phyloP scores from a whole-genome alignment of 53 echinoderm and acorn worm species.

The Paracentrotus lividus region DNA sequence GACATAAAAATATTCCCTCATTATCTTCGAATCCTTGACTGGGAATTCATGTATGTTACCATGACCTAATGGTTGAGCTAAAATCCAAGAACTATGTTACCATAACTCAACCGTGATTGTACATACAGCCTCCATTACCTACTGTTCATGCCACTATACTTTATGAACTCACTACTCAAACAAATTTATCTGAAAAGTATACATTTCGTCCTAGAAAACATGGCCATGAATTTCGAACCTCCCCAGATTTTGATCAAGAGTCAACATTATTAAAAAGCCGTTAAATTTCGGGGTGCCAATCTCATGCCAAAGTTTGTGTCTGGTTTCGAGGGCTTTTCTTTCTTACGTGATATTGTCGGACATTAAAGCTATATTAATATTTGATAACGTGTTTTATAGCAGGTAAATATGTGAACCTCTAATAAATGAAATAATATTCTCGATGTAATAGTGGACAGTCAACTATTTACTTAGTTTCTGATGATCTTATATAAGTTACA shows the following conservation, averaged over 20 bases:
- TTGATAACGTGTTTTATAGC: too few species aligned
- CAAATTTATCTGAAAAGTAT: conserved; percentile 61
- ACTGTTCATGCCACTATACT: background rate
- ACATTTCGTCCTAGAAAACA: conserved; percentile 57
- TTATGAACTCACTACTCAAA: conserved; percentile 58
- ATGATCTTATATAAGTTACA: too few species aligned
- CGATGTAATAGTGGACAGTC: too few species aligned
- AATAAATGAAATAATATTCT: too few species aligned
- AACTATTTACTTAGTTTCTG: too few species aligned
- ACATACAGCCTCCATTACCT: conserved; percentile 1
- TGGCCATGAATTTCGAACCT: conserved; percentile 48
- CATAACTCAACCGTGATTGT: conserved; percentile 5
- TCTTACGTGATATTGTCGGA: background rate
- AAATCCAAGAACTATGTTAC: conserved; percentile 40
- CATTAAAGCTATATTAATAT: conserved; percentile 20
- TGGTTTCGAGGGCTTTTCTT: background rate
- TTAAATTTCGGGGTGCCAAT: conserved; percentile 48
- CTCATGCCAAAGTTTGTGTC: background rate
- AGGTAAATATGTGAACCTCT: too few species aligned
- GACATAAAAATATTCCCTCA: background rate
- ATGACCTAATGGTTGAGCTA: conserved; percentile 16
- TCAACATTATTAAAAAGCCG: conserved; percentile 48
- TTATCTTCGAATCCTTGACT: background rate
- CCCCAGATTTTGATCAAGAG: conserved; percentile 51
- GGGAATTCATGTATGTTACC: conserved; percentile 20